Base-by-base conservation (phyloP, 2,888 invertebrate genomes). In the Chalcis sispes region DNA sequence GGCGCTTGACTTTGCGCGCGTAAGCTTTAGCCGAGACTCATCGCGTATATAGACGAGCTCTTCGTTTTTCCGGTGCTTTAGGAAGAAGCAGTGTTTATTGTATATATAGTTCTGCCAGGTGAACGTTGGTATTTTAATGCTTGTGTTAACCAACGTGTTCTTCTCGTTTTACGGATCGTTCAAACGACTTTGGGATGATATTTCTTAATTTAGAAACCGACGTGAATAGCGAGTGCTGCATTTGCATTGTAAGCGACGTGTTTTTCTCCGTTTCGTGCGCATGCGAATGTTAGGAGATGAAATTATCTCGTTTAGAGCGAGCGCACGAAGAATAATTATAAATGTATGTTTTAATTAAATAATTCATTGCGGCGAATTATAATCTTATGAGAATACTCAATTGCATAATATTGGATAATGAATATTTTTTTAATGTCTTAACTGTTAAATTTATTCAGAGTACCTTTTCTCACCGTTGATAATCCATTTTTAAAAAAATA, bases 121-220 rank as follows among this genome's bases (percentile, higher is more conserved):
- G 61, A 50, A n/a, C 61, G 46, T 25, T 27, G 13, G 42, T 18
- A 20, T 48, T 32, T 40, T 50, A 61, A 61, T 61, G 61, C 32
- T 50, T 36, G 40, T 50, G 56, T 42, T 32, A 23, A 18, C n/a
- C 27, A 29, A 18, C n/a, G 20, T 2, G 20, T 32, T 4, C 50
- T 25, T 13, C 58, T 58, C 58, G 58, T 58, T 58, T 36, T 10
- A 10, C 36, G 36, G 5, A 36, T 36, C 15, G 42, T 42, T 42
- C 15, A 42, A 42, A 36, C 36, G 36, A 27, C 54, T 54, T 20
- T 20, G n/a, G 56, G 29, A 20, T 5, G 73, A 73, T 73, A 73
- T 73, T 67, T 69, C 62, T 67, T 56, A 80, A 82, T 80, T 81
- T 78, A 77, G 77, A 77, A 69, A 78, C 64, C 56, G 13, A 42